Conservation (phyloP, 2,888 invertebrate genomes). For the Mylabris sibirica region DNA sequence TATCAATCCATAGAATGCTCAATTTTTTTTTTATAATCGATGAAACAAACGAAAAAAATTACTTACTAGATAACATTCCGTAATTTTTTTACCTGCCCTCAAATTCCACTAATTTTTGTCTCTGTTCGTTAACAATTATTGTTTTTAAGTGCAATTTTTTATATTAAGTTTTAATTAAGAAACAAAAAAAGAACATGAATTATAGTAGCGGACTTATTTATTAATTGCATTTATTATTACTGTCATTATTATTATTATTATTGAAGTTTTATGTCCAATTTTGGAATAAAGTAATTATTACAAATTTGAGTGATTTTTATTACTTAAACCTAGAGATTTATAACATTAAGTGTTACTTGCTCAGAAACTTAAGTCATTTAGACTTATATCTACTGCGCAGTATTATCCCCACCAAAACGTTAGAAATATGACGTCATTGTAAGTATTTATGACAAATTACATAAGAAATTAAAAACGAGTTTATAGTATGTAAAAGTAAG, state of each 20-base stretch:
- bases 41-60: too few relatives aligned
- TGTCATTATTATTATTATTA: background rate
- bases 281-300: constrained; percentile 2
- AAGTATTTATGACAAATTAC: too few relatives aligned
- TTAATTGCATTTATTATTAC: background rate
- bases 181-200: background rate
- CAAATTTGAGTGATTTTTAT: background rate
- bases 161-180: background rate
- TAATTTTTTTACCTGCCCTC: background rate
- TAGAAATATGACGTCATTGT: too few relatives aligned
- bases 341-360: too few relatives aligned
- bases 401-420: too few relatives aligned
- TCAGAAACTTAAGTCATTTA: too few relatives aligned
- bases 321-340: too few relatives aligned
- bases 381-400: too few relatives aligned
- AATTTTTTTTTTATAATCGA: background rate
- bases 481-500: too few relatives aligned
- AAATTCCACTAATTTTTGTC: background rate
- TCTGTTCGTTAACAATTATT: background rate
- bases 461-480: too few relatives aligned
- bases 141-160: background rate
- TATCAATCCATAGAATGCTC: background rate
- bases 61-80: background rate
- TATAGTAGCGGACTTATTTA: background rate
- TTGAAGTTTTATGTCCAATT: background rate